Conservation (phyloP, 2,113 vertebrate species). For the Chaetura pelagica region DNA sequence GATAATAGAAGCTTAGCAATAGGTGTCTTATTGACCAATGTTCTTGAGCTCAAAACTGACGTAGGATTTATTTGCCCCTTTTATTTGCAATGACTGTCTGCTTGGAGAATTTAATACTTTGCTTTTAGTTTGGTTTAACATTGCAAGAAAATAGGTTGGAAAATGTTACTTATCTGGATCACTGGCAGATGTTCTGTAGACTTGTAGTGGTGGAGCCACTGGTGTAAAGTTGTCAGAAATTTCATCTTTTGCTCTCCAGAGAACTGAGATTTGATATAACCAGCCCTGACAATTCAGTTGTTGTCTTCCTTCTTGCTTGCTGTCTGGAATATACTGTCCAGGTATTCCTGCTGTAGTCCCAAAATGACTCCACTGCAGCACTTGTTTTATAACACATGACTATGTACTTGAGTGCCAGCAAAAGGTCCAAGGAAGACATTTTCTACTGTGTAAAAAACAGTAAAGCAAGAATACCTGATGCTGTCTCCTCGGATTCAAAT, state of each 20-base stretch:
- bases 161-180: not conserved
- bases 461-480: not conserved
- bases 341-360: not conserved
- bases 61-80: fast-evolving
- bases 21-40: not conserved
- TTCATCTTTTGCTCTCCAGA: not conserved
- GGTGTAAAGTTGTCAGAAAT: constrained; percentile 31
- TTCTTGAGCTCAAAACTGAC: not conserved
- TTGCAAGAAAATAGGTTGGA: not conserved
- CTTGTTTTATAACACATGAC: not conserved
- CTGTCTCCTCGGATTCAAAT: not conserved
- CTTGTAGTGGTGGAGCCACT: not conserved
- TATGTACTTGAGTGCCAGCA: not conserved
- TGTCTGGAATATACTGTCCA: not conserved
- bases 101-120: not conserved
- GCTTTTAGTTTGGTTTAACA: not conserved
- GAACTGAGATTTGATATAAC: not conserved
- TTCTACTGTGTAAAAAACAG: not conserved
- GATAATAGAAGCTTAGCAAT: not conserved
- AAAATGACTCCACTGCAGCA: not conserved
- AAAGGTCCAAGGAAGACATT: not conserved
- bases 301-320: not conserved
- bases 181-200: constrained; percentile 7
- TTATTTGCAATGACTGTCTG: not conserved
- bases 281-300: not conserved